Percentiles rank a stretch among this genome's conserved stretches.
These are phyloP conservation scores for Sicus ferrugineus DNA, from an alignment of 2,888 invertebrate genomes.

Conservation along the genomic window DNA sequence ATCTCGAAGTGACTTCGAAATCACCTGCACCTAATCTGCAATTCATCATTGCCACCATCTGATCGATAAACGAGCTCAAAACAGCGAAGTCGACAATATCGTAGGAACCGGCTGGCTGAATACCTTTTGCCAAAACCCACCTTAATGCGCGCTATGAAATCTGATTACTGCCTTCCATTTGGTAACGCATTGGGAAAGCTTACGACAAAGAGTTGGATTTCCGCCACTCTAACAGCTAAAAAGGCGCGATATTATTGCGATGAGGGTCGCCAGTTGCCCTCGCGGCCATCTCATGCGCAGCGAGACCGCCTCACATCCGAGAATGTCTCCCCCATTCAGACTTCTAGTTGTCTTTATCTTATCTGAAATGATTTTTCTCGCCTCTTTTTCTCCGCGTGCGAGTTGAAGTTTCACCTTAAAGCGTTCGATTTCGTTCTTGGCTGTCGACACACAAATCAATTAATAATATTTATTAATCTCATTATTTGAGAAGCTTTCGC, in stretches of 20 bases:
- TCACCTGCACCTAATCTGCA: background rate
- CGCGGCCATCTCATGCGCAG: background rate
- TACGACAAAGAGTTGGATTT: too few relatives aligned
- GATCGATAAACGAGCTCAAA: background rate
- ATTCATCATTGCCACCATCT: background rate
- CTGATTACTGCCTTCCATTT: too few relatives aligned
- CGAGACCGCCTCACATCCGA: too few relatives aligned
- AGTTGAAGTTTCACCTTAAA: constrained; percentile 5
- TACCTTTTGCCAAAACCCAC: too few relatives aligned
- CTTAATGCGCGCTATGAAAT: too few relatives aligned
- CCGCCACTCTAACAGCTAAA: too few relatives aligned
- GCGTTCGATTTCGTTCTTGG: background rate
- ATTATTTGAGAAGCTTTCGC: constrained; percentile 25
- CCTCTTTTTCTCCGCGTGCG: background rate
- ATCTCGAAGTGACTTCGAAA: background rate
- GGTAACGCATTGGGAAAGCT: too few relatives aligned
- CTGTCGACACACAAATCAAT: constrained; percentile 15
- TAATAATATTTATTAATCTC: constrained; percentile 27
- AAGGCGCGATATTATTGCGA: too few relatives aligned
- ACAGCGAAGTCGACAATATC: too few relatives aligned
- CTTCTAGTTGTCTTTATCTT: constrained; percentile 3
- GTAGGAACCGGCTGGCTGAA: too few relatives aligned
- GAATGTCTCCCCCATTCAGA: background rate
- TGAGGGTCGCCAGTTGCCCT: too few relatives aligned
- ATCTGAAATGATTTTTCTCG: constrained; percentile 3